Percentiles rank a stretch among this genome's conserved stretches.
These are phyloP conservation scores for Paedocypris micromegethes DNA, from an alignment of 2,797 vertebrate genomes.

Conservation along the genomic window DNA sequence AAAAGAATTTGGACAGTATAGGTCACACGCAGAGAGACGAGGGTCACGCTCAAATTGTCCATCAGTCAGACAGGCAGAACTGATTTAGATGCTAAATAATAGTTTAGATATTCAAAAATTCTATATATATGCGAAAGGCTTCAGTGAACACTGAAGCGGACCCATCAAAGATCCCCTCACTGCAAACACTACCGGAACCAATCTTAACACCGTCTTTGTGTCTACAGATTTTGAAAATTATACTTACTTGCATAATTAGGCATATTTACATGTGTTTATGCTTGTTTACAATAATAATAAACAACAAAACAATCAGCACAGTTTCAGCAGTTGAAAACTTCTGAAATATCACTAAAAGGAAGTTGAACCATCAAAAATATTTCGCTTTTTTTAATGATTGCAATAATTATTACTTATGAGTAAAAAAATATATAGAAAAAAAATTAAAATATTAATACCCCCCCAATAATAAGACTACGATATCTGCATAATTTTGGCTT, in stretches of 20 bases:
- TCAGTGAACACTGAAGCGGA: slow-evolving; percentile 87
- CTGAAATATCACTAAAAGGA: too few species aligned
- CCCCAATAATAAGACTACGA: not conserved
- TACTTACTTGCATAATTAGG: too few species aligned
- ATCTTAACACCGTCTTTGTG: slow-evolving; percentile 28
- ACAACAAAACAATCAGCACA: too few species aligned
- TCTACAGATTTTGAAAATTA: not conserved
- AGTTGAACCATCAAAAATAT: too few species aligned
- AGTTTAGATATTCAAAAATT: slow-evolving; percentile 95
- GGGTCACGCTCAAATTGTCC: slow-evolving; percentile 97
- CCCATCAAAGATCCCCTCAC: slow-evolving; percentile 78
- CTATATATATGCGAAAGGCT: slow-evolving; percentile 97
- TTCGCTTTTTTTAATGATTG: too few species aligned
- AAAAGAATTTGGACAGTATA: slow-evolving; percentile 93
- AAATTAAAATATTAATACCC: too few species aligned
- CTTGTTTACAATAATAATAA: too few species aligned
- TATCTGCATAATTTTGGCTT: slow-evolving; percentile 12
- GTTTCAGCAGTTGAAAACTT: too few species aligned
- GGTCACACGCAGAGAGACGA: slow-evolving; percentile 90
- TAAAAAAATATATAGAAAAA: too few species aligned
- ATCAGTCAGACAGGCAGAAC: slow-evolving; percentile 99
- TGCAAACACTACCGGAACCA: slow-evolving; percentile 31
- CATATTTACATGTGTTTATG: too few species aligned
- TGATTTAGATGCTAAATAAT: slow-evolving; percentile 99
- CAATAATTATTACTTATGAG: too few species aligned